phyloP scores from a whole-genome alignment of 2,113 vertebrate species.

The Etheostoma spectabile region DNA sequence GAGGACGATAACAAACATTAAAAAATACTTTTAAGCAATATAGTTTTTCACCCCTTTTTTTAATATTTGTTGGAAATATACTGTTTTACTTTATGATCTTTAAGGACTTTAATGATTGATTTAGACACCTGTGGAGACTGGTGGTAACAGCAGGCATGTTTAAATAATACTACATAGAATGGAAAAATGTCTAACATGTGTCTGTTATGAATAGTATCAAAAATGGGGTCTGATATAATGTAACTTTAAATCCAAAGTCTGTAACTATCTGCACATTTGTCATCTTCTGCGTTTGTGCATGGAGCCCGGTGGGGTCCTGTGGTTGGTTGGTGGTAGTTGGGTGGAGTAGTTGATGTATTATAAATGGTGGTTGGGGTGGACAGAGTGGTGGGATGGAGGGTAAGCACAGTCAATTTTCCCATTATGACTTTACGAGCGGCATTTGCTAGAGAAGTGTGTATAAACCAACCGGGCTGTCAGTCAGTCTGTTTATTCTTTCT shows the following conservation, averaged over 20 bases:
- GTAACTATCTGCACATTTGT: conserved; percentile 4
- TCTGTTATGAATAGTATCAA: neutral
- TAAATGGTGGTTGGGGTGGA: conserved; percentile 17
- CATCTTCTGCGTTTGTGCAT: conserved; percentile 24
- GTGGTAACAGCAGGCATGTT: neutral
- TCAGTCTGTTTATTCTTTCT: conserved; percentile 15
- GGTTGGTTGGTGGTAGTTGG: conserved; percentile 51
- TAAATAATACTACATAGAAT: neutral
- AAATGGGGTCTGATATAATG: neutral
- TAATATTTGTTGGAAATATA: neutral
- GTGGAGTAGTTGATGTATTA: conserved; percentile 47
- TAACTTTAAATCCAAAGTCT: conserved; percentile 3
- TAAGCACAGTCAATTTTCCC: conserved; percentile 41
- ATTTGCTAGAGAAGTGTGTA: neutral
- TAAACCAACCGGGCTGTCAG: neutral
- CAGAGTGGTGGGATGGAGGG: conserved; percentile 13
- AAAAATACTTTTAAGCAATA: neutral
- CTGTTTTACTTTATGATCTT: neutral
- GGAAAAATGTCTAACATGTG: neutral
- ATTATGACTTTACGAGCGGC: conserved; percentile 30
- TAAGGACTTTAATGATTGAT: neutral
- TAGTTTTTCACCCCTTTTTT: neutral
- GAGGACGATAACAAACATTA: neutral
- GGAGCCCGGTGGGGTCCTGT: conserved; percentile 21
- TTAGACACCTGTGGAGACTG: neutral